These are phyloP conservation scores for Tiaroga cobitis DNA, from an alignment of 2,797 vertebrate species.

Conservation along the genomic window DNA sequence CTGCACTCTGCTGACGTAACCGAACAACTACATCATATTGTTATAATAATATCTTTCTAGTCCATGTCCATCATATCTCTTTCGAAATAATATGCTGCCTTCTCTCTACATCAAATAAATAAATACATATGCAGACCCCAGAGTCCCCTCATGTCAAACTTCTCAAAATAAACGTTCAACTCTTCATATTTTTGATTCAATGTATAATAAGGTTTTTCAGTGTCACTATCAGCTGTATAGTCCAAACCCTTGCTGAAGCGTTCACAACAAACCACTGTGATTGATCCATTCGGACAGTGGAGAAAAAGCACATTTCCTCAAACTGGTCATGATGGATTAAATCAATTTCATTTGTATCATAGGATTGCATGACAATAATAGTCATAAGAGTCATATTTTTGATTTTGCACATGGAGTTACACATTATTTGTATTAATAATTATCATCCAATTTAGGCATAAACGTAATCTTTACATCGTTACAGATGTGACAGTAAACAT, in stretches of 20 bases:
- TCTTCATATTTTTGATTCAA: neutral
- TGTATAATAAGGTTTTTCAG: neutral
- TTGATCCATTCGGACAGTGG: neutral
- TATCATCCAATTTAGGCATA: neutral
- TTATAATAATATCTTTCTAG: neutral
- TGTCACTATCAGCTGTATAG: neutral
- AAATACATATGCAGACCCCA: neutral
- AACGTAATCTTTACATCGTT: neutral
- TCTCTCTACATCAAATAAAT: neutral
- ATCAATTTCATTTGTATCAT: neutral
- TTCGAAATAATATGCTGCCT: neutral
- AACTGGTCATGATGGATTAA: neutral
- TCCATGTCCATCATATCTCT: neutral
- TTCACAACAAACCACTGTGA: neutral
- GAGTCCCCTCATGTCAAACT: neutral
- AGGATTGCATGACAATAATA: no score
- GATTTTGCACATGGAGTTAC: neutral
- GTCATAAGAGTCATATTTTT: neutral
- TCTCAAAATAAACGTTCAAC: neutral
- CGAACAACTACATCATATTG: neutral
- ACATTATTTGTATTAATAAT: neutral
- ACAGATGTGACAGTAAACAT: neutral
- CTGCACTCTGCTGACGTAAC: constrained; percentile 20
- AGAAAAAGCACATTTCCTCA: neutral
- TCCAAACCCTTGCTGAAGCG: neutral